A percentile compares a stretch with the other conserved stretches of the same genome.
Evolutionary conservation across 2,888 invertebrate species (phyloP).

Genomic region (Sicus ferrugineus): DNA sequence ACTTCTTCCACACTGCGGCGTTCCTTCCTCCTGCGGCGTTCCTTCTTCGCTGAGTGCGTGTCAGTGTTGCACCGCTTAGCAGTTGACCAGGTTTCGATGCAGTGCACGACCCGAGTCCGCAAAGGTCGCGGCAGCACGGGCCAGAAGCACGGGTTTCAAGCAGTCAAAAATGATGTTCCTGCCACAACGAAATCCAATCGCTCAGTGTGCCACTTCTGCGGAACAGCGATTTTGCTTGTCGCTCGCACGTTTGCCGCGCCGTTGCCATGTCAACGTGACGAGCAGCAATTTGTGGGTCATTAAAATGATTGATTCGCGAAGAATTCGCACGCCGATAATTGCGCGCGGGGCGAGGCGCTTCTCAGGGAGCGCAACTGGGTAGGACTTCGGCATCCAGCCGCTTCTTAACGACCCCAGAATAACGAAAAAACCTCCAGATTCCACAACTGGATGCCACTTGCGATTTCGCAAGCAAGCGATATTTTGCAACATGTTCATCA

Average conservation of each 20-base stretch:
- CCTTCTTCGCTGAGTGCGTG: too few relatives aligned
- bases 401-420: background rate
- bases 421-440: background rate
- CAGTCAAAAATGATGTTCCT: too few relatives aligned
- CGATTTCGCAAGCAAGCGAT: background rate
- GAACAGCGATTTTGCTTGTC: background rate
- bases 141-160: too few relatives aligned
- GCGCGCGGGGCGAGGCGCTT: background rate
- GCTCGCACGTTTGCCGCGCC: background rate
- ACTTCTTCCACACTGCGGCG: too few relatives aligned
- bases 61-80: too few relatives aligned
- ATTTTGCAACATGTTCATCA: slow-evolving; percentile 14
- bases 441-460: background rate
- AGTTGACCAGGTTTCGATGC: background rate
- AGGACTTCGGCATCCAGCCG: background rate
- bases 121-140: too few relatives aligned
- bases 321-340: slow-evolving; percentile 24
- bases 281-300: slow-evolving; percentile 24
- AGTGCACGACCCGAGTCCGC: too few relatives aligned
- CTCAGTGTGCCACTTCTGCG: background rate
- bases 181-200: too few relatives aligned
- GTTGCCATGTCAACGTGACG: background rate
- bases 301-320: slow-evolving; percentile 30
- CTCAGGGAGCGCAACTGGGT: background rate
- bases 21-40: too few relatives aligned